Evolutionary conservation across 2,888 invertebrate species (phyloP).

Genomic region (Dromius quadrimaculatus): DNA sequence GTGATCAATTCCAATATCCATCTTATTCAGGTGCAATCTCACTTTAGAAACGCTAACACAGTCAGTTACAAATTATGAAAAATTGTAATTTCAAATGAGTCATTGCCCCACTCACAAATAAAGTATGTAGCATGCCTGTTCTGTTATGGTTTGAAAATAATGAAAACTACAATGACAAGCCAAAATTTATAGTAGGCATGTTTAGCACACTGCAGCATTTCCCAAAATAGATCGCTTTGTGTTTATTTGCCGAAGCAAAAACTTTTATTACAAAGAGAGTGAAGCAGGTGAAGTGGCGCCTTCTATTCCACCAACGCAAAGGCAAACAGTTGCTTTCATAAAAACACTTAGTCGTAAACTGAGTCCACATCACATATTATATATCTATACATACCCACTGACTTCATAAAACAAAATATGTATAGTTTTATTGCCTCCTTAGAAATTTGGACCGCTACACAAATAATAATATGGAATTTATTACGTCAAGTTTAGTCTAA

Average conservation of each 20-base stretch:
- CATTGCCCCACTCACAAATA: not conserved
- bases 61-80: too few species aligned
- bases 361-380: constrained; percentile 7
- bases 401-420: constrained; percentile 41
- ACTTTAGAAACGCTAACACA: too few species aligned
- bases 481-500: constrained; percentile 29
- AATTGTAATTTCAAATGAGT: too few species aligned
- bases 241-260: constrained; percentile 32
- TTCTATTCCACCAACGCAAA: constrained; percentile 13
- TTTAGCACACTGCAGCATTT: not conserved
- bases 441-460: constrained; percentile 27
- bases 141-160: constrained; percentile 29
- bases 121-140: not conserved
- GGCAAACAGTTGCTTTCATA: constrained; percentile 23
- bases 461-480: constrained; percentile 38
- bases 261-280: constrained; percentile 32
- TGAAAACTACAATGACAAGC: constrained; percentile 14
- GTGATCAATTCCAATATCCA: too few species aligned
- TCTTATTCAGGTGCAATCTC: too few species aligned
- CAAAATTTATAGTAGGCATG: constrained; percentile 33
- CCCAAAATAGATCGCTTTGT: constrained; percentile 24
- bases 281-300: constrained; percentile 25
- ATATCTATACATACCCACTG: constrained; percentile 30
- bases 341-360: constrained; percentile 27
- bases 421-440: constrained; percentile 42